Evolutionary conservation across 92 coral and sea anemone genomes (phyloP).

Genomic region (Parazoanthus darwini): DNA sequence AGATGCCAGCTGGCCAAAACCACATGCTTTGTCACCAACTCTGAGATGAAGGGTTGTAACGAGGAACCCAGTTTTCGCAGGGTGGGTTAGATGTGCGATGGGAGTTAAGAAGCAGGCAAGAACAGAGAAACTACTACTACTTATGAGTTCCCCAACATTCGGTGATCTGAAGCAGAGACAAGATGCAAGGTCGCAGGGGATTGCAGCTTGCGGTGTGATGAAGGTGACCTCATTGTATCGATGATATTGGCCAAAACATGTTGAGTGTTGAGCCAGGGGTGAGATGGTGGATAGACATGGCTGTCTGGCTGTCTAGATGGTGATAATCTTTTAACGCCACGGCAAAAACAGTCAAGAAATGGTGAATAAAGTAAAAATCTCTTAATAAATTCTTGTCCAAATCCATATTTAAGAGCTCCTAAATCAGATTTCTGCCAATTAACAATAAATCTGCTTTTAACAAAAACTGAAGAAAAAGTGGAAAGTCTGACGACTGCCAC

Average conservation of each 20-base stretch:
- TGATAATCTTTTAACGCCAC: not conserved
- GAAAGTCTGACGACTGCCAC: too few relatives aligned
- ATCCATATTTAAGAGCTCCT: not conserved
- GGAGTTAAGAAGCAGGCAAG: constrained; percentile 35
- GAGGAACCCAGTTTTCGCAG: constrained; percentile 15
- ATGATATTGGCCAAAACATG: constrained; percentile 12
- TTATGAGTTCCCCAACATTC: not conserved
- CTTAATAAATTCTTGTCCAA: not conserved
- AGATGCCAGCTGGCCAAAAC: constrained; percentile 7
- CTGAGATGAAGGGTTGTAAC: constrained; percentile 15
- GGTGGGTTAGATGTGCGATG: constrained; percentile 22
- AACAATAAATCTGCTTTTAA: not conserved
- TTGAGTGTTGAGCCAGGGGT: not conserved
- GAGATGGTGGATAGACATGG: not conserved
- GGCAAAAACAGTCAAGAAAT: not conserved
- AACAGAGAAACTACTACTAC: constrained; percentile 1
- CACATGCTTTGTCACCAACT: constrained; percentile 12
- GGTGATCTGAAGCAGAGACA: constrained; percentile 15
- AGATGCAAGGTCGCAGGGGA: constrained; percentile 22
- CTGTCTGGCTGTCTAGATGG: constrained; percentile 36
- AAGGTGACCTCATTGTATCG: not conserved
- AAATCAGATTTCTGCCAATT: not conserved
- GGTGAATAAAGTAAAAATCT: not conserved
- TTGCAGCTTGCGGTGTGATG: constrained; percentile 19
- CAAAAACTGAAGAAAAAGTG: too few relatives aligned